A percentile compares a stretch with the other conserved stretches of the same genome.
Evolutionary conservation across 2,888 invertebrate genomes (phyloP).

Genomic region (Stenurella melanura): DNA sequence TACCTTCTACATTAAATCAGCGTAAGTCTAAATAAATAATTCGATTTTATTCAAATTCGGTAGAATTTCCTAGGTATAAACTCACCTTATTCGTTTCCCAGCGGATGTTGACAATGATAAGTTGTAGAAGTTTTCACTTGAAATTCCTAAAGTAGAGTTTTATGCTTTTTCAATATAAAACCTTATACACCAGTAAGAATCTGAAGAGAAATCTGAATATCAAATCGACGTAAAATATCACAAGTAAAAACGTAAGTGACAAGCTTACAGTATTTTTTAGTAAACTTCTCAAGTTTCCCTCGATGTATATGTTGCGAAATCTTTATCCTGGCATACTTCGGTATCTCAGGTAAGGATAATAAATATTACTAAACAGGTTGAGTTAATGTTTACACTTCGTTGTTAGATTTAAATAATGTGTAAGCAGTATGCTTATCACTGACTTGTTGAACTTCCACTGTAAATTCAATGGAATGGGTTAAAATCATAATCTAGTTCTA

Average conservation of each 20-base stretch:
- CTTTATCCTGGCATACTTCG: background rate
- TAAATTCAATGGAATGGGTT: too few relatives aligned
- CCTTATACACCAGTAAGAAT: background rate
- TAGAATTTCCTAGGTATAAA: background rate
- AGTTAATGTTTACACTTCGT: too few relatives aligned
- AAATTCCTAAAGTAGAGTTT: background rate
- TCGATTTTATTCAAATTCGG: background rate
- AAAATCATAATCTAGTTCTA: too few relatives aligned
- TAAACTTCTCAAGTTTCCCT: background rate
- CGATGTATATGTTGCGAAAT: background rate
- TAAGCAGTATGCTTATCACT: too few relatives aligned
- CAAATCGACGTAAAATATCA: background rate
- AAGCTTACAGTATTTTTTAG: background rate
- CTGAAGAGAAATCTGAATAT: background rate
- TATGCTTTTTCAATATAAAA: background rate
- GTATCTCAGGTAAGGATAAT: too few relatives aligned
- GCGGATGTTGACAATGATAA: background rate
- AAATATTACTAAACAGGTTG: background rate
- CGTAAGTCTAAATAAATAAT: background rate
- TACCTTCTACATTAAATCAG: too few relatives aligned
- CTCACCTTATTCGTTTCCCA: background rate
- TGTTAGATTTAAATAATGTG: too few relatives aligned
- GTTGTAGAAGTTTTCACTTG: background rate
- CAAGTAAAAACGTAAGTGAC: background rate
- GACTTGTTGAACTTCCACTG: too few relatives aligned